Evolutionary conservation across 1,140 invertebrate genomes (phyloP).

Genomic region (Drosophila arizonae): DNA sequence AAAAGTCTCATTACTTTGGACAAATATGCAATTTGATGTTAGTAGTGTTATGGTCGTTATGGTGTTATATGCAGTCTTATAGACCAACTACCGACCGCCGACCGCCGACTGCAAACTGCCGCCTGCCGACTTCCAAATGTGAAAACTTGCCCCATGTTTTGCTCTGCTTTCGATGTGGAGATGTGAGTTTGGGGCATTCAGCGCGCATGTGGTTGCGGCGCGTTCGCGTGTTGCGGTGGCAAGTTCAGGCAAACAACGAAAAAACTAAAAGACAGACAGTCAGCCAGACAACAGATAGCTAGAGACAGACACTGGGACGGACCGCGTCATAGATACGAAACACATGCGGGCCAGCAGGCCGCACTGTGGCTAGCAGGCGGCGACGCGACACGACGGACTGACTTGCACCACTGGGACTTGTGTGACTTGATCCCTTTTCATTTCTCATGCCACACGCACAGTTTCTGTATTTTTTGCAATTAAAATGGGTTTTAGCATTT

Average conservation of each 20-base stretch:
- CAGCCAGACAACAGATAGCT: not conserved
- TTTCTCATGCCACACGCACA: conserved; percentile 72
- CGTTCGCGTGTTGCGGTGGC: conserved; percentile 73
- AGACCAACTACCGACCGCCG: conserved; percentile 20
- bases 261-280: conserved; percentile 9
- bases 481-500: conserved; percentile 60
- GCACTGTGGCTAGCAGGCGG: not conserved
- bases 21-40: conserved; percentile 73
- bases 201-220: conserved; percentile 40
- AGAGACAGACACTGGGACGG: conserved; percentile 5
- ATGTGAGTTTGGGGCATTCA: conserved; percentile 19
- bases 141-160: conserved; percentile 67
- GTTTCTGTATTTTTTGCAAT: conserved; percentile 55
- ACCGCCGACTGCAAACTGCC: not conserved
- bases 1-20: conserved; percentile 81
- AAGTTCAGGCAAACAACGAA: conserved; percentile 64
- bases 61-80: conserved; percentile 30
- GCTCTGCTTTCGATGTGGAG: conserved; percentile 6
- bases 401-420: conserved; percentile 27
- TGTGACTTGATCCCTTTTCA: conserved; percentile 70
- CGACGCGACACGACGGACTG: not conserved
- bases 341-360: conserved; percentile 59
- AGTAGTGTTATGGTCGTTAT: conserved; percentile 50
- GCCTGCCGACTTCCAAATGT: conserved; percentile 52
- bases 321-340: conserved; percentile 45